Evolutionary conservation across 2,797 vertebrate genomes (phyloP).

Genomic region (Melanotaenia parkinsoni): DNA sequence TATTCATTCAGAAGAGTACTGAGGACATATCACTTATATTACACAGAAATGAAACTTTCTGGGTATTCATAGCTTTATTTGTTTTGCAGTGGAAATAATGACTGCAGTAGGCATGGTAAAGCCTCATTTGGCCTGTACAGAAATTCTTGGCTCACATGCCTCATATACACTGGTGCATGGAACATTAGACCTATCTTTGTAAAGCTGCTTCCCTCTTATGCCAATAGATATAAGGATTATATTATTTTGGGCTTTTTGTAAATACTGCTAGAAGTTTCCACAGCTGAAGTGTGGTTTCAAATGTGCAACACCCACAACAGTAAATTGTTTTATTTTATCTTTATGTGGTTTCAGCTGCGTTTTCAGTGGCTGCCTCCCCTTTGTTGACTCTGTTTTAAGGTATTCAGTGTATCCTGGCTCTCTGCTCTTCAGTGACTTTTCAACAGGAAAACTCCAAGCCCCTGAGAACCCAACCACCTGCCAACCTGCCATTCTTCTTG

Average conservation of each 20-base stretch:
- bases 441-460: conserved; percentile 40
- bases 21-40: background rate
- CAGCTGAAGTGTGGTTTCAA: conserved; percentile 6
- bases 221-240: background rate
- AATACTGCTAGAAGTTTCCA: background rate
- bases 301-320: background rate
- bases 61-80: background rate
- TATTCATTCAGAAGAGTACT: background rate
- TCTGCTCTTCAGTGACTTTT: conserved; percentile 25
- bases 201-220: background rate
- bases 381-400: conserved; percentile 11
- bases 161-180: background rate
- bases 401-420: conserved; percentile 24
- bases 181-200: background rate
- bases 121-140: background rate
- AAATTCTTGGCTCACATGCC: background rate
- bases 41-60: background rate
- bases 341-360: background rate
- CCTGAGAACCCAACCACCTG: conserved; percentile 55
- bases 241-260: background rate
- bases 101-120: background rate
- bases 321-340: background rate
- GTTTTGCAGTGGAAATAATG: background rate
- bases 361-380: background rate
- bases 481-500: conserved; percentile 55